phyloP scores from a whole-genome alignment of 92 coral and sea anemone species.

The Porites divaricata region DNA sequence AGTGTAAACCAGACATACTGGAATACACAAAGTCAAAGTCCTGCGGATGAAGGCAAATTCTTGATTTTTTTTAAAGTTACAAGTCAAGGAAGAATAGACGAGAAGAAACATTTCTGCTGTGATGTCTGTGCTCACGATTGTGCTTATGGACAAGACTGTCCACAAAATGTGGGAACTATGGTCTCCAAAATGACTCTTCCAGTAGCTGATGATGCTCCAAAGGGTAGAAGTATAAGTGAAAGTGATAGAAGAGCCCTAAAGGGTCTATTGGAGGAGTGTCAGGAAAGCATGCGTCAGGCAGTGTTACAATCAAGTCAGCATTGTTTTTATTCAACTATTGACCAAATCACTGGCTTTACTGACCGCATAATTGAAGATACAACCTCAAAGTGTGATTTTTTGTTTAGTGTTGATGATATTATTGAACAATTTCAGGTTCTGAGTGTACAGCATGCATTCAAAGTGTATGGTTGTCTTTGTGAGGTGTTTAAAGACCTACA shows the following conservation, averaged over 20 bases:
- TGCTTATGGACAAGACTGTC: constrained; percentile 26
- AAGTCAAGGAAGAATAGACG: neutral
- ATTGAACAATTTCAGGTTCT: neutral
- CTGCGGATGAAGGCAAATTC: neutral
- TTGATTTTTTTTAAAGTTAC: neutral
- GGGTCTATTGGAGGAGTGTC: neutral
- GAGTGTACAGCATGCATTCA: constrained; percentile 27
- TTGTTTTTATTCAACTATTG: too few relatives aligned
- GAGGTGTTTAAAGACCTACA: constrained; percentile 37
- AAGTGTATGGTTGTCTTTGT: constrained; percentile 28
- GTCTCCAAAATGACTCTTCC: neutral
- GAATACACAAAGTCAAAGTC: constrained; percentile 7
- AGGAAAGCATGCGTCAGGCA: neutral
- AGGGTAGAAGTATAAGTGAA: neutral
- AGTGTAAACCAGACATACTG: constrained; percentile 26
- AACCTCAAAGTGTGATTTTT: constrained; percentile 3
- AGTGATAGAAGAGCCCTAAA: neutral
- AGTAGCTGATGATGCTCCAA: neutral
- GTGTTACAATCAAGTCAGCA: too few relatives aligned
- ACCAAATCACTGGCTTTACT: neutral
- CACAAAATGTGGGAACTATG: neutral
- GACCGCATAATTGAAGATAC: constrained; percentile 2
- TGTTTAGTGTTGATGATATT: constrained; percentile 7
- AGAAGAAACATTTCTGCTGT: neutral
- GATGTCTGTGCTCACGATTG: constrained; percentile 13